Conservation (phyloP, 2,113 vertebrate genomes). For the Brachypteracias leptosomus region DNA sequence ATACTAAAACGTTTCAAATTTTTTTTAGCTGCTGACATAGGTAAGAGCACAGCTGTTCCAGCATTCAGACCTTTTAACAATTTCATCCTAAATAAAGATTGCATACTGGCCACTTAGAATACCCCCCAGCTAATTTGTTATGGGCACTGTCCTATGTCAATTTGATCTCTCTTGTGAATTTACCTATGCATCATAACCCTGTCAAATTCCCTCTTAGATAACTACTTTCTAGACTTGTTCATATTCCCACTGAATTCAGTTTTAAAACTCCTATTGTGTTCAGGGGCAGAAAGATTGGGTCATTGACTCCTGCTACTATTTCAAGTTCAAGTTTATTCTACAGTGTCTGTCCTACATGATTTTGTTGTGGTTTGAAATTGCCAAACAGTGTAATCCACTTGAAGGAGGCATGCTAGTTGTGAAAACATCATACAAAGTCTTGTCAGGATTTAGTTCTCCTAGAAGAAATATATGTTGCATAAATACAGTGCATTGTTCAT, state of each 20-base stretch:
- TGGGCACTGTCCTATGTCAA: not conserved
- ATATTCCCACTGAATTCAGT: not conserved
- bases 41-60: not conserved
- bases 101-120: not conserved
- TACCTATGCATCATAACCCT: not conserved
- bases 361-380: not conserved
- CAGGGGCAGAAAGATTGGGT: not conserved
- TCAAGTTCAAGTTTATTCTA: slow-evolving; percentile 20
- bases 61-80: not conserved
- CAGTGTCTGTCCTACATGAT: not conserved
- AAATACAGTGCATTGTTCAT: not conserved
- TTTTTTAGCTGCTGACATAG: not conserved
- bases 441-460: not conserved
- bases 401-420: not conserved
- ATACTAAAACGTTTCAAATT: not conserved
- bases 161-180: not conserved
- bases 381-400: not conserved
- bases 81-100: not conserved
- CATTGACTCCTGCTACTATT: not conserved
- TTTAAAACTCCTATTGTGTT: not conserved
- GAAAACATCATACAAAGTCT: not conserved
- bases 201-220: slow-evolving; percentile 27
- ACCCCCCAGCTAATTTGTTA: slow-evolving; percentile 24
- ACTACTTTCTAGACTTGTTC: slow-evolving; percentile 2
- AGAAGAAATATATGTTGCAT: not conserved